Conservation (phyloP, 1,140 invertebrate genomes). For the Phenacoccus solenopsis region DNA sequence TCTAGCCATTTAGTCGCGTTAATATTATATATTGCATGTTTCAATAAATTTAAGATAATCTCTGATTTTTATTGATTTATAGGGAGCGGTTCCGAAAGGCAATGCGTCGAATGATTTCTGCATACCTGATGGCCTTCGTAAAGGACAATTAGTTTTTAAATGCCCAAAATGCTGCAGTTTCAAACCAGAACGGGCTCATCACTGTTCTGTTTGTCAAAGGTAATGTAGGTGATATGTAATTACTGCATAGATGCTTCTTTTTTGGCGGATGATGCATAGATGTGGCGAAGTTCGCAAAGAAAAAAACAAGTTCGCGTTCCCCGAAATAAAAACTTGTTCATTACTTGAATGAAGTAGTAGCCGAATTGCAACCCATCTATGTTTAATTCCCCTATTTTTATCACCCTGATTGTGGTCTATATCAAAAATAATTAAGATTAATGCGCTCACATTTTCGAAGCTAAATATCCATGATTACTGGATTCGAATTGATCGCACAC, state of each 20-base stretch:
- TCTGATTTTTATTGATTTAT: background rate
- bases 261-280: constrained; percentile 22
- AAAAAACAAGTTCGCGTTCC: background rate
- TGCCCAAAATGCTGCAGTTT: constrained; percentile 98
- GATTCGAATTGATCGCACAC: too few species aligned
- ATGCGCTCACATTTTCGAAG: too few species aligned
- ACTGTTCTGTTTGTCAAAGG: constrained; percentile 92
- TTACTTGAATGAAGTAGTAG: too few species aligned
- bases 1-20: background rate
- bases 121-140: constrained; percentile 79
- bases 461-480: too few species aligned
- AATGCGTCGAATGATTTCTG: constrained; percentile 98
- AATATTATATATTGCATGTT: too few species aligned
- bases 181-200: constrained; percentile 95
- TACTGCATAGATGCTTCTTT: background rate
- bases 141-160: constrained; percentile 91
- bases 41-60: background rate
- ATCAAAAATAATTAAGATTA: too few species aligned
- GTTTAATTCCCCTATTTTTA: too few species aligned
- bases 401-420: too few species aligned
- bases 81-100: constrained; percentile 96
- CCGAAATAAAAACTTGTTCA: too few species aligned
- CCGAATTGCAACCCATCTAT: too few species aligned
- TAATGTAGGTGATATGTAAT: constrained; percentile 29
- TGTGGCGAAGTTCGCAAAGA: constrained; percentile 18